Percentiles rank a stretch among this genome's conserved stretches.
These are phyloP conservation scores for Theretra japonica DNA, from an alignment of 2,888 invertebrate genomes.

Conservation along the genomic window DNA sequence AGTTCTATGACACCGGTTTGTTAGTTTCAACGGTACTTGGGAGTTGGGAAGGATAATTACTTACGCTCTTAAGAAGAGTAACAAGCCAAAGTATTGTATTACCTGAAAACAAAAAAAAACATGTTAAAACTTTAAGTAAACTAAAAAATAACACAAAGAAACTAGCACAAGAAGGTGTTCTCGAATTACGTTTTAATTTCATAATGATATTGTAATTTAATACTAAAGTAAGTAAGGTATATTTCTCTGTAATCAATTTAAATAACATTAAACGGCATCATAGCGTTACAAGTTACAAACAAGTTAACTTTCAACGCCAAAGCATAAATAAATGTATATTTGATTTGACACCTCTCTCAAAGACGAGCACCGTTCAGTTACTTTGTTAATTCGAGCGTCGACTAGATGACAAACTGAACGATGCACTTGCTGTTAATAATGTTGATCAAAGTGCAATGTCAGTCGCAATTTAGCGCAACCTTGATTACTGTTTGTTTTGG, in stretches of 20 bases:
- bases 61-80: conserved; percentile 1
- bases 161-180: no score
- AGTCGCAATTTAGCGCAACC: conserved; percentile 24
- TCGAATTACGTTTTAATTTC: no score
- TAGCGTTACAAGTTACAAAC: not conserved
- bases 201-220: no score
- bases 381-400: conserved; percentile 18
- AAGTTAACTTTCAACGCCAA: not conserved
- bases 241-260: no score
- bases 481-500: conserved; percentile 30
- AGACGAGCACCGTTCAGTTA: conserved; percentile 10
- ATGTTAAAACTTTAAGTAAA: not conserved
- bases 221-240: no score
- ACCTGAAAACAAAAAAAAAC: conserved; percentile 3
- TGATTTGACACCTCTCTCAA: conserved; percentile 10
- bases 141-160: not conserved
- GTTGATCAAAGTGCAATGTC: conserved; percentile 32
- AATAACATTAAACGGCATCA: no score
- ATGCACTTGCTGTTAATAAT: conserved; percentile 27
- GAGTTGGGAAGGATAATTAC: conserved; percentile 20
- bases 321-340: not conserved
- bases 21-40: conserved; percentile 5
- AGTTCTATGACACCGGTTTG: conserved; percentile 22
- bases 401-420: conserved; percentile 26
- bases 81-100: conserved; percentile 16